Conservation (phyloP, 2,888 invertebrate species). For the Coleophora deauratella region DNA sequence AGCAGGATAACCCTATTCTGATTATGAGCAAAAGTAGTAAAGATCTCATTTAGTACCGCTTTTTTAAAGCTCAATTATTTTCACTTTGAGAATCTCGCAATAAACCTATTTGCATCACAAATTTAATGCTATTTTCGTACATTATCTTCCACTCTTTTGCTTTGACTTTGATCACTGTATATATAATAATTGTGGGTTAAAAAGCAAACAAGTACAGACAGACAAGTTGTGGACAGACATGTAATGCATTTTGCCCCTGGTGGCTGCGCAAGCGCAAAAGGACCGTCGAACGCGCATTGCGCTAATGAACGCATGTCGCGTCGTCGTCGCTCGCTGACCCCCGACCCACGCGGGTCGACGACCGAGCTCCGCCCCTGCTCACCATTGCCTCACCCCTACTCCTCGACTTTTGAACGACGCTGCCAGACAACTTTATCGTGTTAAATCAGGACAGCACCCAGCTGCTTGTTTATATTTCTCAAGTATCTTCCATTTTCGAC, state of each 20-base stretch:
- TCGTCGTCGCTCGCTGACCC: constrained; percentile 63
- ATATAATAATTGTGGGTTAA: too few species aligned
- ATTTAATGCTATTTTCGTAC: too few species aligned
- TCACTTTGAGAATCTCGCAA: too few species aligned
- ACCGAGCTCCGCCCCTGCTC: constrained; percentile 34
- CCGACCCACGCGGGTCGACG: constrained; percentile 69
- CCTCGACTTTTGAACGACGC: constrained; percentile 25
- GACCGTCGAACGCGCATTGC: constrained; percentile 40
- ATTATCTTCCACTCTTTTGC: too few species aligned
- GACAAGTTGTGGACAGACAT: constrained; percentile 4
- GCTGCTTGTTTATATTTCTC: constrained; percentile 39
- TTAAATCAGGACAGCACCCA: constrained; percentile 31
- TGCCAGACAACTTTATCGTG: constrained; percentile 46
- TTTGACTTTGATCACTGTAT: too few species aligned
- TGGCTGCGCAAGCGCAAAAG: constrained; percentile 14
- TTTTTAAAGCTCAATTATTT: too few species aligned
- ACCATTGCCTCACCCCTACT: constrained; percentile 16
- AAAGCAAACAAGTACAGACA: too few species aligned
- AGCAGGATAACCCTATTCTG: too few species aligned
- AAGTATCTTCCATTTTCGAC: constrained; percentile 13
- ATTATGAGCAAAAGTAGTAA: too few species aligned
- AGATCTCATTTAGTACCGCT: too few species aligned
- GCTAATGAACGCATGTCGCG: constrained; percentile 65
- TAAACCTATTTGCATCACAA: too few species aligned
- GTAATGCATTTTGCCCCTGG: constrained; percentile 1